Base-by-base conservation (phyloP, 2,888 invertebrate genomes). In the Teleogryllus oceanicus region DNA sequence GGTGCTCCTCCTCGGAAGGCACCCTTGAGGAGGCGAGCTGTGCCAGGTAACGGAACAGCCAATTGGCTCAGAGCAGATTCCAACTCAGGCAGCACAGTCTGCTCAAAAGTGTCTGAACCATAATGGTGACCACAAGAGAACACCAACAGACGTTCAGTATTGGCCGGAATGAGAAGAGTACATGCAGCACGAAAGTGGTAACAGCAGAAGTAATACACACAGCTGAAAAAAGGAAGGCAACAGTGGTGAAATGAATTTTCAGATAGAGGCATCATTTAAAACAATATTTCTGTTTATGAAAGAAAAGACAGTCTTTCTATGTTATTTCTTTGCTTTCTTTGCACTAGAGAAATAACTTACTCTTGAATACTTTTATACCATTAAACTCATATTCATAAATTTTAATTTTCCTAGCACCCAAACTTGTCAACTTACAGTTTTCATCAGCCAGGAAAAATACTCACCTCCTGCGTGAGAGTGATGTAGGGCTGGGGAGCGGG, bases 121-220 rank as follows among this genome's bases (percentile, higher is more conserved):
- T 82, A 82, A 49, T 81, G 81, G 77, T 83, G 83, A 24, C 83
- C 83, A 80, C 83, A 83, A 12, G 83, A 83, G 80, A 83, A 83
- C 24, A 80, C 82, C 2, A 80, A 79, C 13, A 82, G 80, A 74
- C 50, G 80, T 76, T 77, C 81, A 37, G 62, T 20, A 16, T 3
- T 62, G 12, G 18, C 78, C 20, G 76, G 21, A 37, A 8, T 37
- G 37, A 37, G 37, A 37, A 37, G 37, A 37, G 37, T 8, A 37
- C 37, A 37, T 37, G 8, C 37, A 37, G 37, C 37, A 37, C 8
- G 37, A 8, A 5, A 8, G 37, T 37, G 8, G 37, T 8, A 5
- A 37, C 37, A 8, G 37, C 37, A 37, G 37, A 37, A 37, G 37
- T 37, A 37, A 37, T 37, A 8, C 37, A 37, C 1, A 8, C 8